phyloP scores from a whole-genome alignment of 2,113 vertebrate species.

The Ochotona princeps region DNA sequence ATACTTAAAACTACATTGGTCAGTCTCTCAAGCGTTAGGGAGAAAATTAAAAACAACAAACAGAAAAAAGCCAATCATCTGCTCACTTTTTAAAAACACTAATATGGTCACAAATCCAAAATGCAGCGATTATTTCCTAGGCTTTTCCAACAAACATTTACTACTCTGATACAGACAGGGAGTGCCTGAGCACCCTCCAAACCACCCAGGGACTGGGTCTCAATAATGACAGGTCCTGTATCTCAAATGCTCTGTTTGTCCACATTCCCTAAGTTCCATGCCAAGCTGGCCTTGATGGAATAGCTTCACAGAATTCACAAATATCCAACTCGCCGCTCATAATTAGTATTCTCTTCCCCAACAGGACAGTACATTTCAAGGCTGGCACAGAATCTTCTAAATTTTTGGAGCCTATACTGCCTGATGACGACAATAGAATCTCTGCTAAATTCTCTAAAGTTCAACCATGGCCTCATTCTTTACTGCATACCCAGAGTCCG shows the following conservation, averaged over 20 bases:
- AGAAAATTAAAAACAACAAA: background rate
- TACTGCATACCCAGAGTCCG: background rate
- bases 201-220: background rate
- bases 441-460: background rate
- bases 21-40: background rate
- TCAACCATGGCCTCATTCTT: background rate
- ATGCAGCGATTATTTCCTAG: background rate
- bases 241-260: background rate
- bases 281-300: background rate
- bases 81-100: conserved; percentile 21
- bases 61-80: background rate
- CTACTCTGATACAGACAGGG: background rate
- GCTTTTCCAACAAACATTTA: background rate
- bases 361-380: background rate
- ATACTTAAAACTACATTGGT: background rate
- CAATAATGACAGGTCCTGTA: background rate
- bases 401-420: background rate
- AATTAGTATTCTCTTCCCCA: background rate
- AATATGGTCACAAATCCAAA: background rate
- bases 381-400: background rate
- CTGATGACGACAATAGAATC: background rate
- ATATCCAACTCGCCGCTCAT: background rate
- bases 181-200: background rate
- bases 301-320: background rate
- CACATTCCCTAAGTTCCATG: background rate